Conservation (phyloP, 2,888 invertebrate species). For the Scrobipalpa atriplicella region DNA sequence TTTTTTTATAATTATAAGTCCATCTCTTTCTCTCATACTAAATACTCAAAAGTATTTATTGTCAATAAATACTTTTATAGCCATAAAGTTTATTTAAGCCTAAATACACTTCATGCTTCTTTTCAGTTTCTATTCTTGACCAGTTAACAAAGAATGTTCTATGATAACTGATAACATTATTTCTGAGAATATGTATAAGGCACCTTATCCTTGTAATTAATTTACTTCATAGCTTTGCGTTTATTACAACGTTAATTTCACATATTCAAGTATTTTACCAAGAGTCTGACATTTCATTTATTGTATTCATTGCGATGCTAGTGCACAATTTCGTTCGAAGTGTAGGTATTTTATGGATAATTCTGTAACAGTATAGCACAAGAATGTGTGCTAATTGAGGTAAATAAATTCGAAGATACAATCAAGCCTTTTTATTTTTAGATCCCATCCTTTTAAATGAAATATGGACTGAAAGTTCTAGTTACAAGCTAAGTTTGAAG, state of each 20-base stretch:
- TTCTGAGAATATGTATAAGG: neutral
- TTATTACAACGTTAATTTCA: slow-evolving; percentile 34
- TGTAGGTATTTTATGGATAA: slow-evolving; percentile 64
- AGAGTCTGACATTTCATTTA: slow-evolving; percentile 36
- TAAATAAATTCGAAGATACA: slow-evolving; percentile 65
- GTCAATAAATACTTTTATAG: slow-evolving; percentile 51
- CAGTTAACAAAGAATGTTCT: slow-evolving; percentile 20
- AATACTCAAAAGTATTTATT: slow-evolving; percentile 46
- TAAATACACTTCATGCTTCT: slow-evolving; percentile 34
- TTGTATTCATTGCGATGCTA: slow-evolving; percentile 53
- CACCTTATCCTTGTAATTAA: neutral
- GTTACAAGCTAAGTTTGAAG: too few species aligned
- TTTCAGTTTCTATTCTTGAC: slow-evolving; percentile 26
- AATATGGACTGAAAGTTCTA: too few species aligned
- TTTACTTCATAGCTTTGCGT: slow-evolving; percentile 33
- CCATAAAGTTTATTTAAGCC: slow-evolving; percentile 45
- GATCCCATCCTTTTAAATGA: neutral
- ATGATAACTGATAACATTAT: neutral
- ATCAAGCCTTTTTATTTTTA: slow-evolving; percentile 17
- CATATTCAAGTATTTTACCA: slow-evolving; percentile 36
- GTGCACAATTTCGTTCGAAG: slow-evolving; percentile 71
- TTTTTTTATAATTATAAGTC: slow-evolving; percentile 15
- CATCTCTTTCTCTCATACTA: slow-evolving; percentile 25
- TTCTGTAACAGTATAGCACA: slow-evolving; percentile 73
- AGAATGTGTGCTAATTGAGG: slow-evolving; percentile 69